These are phyloP conservation scores for Macrotus californicus DNA, from an alignment of 2,113 vertebrate species.

Conservation along the genomic window DNA sequence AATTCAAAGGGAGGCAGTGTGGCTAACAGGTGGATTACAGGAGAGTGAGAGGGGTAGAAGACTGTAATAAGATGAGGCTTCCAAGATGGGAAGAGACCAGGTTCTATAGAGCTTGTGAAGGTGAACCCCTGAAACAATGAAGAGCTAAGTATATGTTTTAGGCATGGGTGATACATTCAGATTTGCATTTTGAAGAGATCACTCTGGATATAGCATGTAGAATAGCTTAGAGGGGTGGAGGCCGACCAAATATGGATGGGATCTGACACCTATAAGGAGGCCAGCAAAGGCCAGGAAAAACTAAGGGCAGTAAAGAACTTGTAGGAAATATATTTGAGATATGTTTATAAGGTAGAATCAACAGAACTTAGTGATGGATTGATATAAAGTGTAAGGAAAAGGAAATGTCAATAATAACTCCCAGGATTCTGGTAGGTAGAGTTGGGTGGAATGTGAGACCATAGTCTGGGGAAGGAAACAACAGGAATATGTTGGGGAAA, in stretches of 20 bases:
- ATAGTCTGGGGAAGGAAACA: background rate
- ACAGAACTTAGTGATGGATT: background rate
- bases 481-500: background rate
- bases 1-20: background rate
- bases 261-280: background rate
- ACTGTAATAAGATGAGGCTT: background rate
- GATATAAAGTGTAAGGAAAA: background rate
- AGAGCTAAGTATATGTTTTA: background rate
- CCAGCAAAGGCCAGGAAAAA: background rate
- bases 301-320: background rate
- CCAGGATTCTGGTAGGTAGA: background rate
- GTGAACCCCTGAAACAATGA: background rate
- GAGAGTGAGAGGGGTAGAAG: background rate
- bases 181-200: background rate
- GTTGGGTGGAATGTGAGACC: background rate
- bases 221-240: background rate
- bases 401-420: background rate
- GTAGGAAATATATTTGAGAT: background rate
- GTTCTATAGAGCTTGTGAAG: background rate
- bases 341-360: background rate
- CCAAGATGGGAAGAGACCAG: background rate
- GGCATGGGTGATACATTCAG: background rate
- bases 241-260: background rate
- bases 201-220: background rate
- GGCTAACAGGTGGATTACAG: background rate